Conservation (phyloP, 1,140 invertebrate species). For the Drosophila erecta region DNA sequence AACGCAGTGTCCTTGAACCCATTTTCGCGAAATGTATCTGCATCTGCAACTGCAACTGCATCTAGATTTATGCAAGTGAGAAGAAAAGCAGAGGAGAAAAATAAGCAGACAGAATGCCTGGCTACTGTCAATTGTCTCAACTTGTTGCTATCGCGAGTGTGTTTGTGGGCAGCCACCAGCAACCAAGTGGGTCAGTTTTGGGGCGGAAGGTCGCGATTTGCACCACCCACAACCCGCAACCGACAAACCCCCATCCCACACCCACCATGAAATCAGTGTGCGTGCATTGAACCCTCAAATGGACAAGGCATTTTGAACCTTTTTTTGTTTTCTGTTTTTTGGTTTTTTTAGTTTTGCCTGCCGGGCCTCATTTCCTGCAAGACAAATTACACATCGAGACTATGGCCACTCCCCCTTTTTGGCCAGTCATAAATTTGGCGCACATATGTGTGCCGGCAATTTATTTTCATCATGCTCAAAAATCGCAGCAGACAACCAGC, state of each 20-base stretch:
- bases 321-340: background rate
- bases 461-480: conserved; percentile 77
- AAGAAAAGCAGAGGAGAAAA: background rate
- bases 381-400: conserved; percentile 59
- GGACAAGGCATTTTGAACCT: conserved; percentile 9
- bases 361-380: conserved; percentile 48
- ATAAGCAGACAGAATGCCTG: conserved; percentile 11
- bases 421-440: conserved; percentile 60
- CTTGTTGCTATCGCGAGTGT: conserved; percentile 24
- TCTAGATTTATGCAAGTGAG: conserved; percentile 11
- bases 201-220: conserved; percentile 23
- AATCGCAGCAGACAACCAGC: conserved; percentile 55
- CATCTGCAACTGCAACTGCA: conserved; percentile 9
- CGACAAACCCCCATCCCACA: background rate
- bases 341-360: background rate
- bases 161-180: background rate
- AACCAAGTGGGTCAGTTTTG: conserved; percentile 32
- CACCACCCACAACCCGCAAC: background rate
- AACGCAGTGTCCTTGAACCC: conserved; percentile 44
- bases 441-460: conserved; percentile 75
- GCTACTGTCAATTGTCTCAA: conserved; percentile 42
- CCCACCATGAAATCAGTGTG: background rate
- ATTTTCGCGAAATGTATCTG: conserved; percentile 16
- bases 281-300: conserved; percentile 45
- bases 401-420: conserved; percentile 13